Evolutionary conservation across 53 echinoderm and acorn worm species (phyloP).

Genomic region (Paelopatides confundens): DNA sequence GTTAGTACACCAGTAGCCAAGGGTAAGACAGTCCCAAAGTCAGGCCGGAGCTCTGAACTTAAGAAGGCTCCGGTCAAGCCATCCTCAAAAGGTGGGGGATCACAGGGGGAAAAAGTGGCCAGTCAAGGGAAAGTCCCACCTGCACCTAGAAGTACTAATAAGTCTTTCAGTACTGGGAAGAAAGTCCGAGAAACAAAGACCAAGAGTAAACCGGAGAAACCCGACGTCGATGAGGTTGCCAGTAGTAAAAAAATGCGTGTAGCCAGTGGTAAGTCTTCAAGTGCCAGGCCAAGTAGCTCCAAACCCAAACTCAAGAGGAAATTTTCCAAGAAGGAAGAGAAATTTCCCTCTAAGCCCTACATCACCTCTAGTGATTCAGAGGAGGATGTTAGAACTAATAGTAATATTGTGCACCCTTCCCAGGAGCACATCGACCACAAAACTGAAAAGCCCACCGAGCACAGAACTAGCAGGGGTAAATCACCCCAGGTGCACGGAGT

Average conservation of each 20-base stretch:
- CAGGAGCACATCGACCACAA: slow-evolving; percentile 28
- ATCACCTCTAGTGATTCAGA: slow-evolving; percentile 50
- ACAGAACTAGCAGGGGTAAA: slow-evolving; percentile 43
- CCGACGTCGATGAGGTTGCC: neutral
- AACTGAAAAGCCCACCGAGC: slow-evolving; percentile 15
- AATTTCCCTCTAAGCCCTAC: slow-evolving; percentile 22
- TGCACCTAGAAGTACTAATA: slow-evolving; percentile 19
- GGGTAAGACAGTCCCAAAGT: neutral
- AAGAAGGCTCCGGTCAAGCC: slow-evolving; percentile 30
- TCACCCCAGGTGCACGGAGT: slow-evolving; percentile 24
- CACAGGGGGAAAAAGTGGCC: slow-evolving; percentile 21
- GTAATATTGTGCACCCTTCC: neutral
- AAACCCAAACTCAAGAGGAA: neutral
- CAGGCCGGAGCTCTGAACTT: neutral
- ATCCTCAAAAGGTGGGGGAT: neutral
- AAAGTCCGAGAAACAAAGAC: slow-evolving; percentile 19
- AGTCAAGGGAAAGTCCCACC: slow-evolving; percentile 43
- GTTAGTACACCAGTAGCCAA: neutral
- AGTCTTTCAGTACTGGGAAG: slow-evolving; percentile 35
- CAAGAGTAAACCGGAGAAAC: slow-evolving; percentile 8
- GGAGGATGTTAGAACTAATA: slow-evolving; percentile 11
- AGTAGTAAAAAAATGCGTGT: neutral
- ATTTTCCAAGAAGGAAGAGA: neutral
- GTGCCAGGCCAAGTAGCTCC: slow-evolving; percentile 30
- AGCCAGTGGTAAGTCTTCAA: slow-evolving; percentile 34